Evolutionary conservation across 2,113 vertebrate species (phyloP), one percentile per base, ranked within the genome.

Genomic region (Ailuropoda melanoleuca): DNA sequence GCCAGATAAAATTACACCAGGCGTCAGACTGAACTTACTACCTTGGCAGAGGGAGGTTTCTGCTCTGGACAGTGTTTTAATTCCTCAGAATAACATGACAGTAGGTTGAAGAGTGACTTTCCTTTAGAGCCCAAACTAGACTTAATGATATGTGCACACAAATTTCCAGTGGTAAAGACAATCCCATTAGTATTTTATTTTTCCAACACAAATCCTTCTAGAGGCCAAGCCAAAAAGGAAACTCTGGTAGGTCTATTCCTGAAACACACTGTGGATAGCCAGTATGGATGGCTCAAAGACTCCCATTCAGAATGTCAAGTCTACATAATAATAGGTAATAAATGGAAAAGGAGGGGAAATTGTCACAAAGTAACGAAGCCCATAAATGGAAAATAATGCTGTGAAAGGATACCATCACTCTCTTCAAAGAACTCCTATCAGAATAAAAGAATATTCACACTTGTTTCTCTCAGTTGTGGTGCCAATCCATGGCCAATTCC

Each of bases 371-470:
- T 81, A 64, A 50, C 56, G 46, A 78, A 92, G 19, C 8, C 34
- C 66, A 75, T 90, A 74, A 88, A 84, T 96, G 11, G 31, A 92
- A 78, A 94, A 97, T 93, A 37, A 88, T 34, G 11, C 83, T 55
- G 15, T 64, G 1, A 60, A 88, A 92, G 19, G 4, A 92, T 70
- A 60, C 5, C 10, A 84, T 93, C 11, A 88, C 15, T 96, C 46
- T 94, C 43, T 92, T 84, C 17, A 78, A 94, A 94, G n/a, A 88
- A 78, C 26, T 84, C n/a, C 46, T 56, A 72, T 80, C 1, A 24
- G 43, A 84, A 78, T 53, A 92, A 78, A 62, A 70, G 21, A 88
- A 80, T 58, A 74, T 85, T 97, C 56, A 84, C 60, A 92, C 17
- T 7, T 78, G 1, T 62, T 94, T 78, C 21, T 94, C 31, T 88